A percentile compares a stretch with the other conserved stretches of the same genome.
Conservation (phyloP, 2,797 vertebrate species). For the Squalus acanthias region DNA sequence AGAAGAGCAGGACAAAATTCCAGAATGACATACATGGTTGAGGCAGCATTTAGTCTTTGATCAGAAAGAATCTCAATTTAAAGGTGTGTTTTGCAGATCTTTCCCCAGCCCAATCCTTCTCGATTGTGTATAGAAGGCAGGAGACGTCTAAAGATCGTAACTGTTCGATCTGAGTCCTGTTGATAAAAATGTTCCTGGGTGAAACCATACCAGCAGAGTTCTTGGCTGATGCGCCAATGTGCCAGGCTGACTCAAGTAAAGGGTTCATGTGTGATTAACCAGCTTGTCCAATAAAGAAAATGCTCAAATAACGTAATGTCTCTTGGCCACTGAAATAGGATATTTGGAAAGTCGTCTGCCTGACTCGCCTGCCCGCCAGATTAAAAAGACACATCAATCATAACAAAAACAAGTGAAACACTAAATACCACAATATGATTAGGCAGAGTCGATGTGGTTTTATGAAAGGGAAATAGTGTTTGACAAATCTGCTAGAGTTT, state of each 20-base stretch:
- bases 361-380: neutral
- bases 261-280: neutral
- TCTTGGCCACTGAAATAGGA: neutral
- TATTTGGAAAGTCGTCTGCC: neutral
- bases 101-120: neutral
- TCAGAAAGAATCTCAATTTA: neutral
- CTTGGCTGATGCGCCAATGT: neutral
- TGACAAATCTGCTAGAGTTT: neutral
- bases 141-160: neutral
- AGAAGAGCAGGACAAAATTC: neutral
- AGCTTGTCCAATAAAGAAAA: neutral
- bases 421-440: neutral
- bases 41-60: neutral
- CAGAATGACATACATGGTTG: neutral
- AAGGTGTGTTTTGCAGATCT: neutral
- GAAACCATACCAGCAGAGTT: neutral
- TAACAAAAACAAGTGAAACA: neutral
- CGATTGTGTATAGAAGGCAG: neutral
- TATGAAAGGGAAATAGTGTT: neutral
- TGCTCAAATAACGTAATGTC: slow-evolving; percentile 6
- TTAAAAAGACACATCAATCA: neutral
- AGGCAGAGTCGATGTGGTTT: neutral
- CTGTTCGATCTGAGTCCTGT: neutral
- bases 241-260: neutral
- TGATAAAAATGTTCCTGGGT: neutral